Evolutionary conservation across 2,888 invertebrate species (phyloP).

Genomic region (Papilio demoleus): DNA sequence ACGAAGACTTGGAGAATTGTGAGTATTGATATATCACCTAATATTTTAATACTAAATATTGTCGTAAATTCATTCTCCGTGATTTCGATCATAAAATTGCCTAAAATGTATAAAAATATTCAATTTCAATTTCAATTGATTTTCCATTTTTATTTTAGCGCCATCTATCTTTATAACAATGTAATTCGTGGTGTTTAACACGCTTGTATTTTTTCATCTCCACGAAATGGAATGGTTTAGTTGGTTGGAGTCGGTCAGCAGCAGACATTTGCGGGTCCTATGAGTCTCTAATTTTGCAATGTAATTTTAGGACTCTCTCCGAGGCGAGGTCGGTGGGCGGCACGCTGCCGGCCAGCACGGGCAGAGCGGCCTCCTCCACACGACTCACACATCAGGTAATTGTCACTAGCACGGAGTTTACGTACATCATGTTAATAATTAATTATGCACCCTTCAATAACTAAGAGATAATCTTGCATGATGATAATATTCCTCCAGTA

Average conservation of each 20-base stretch:
- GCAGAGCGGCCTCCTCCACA: slow-evolving; percentile 76
- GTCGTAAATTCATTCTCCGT: not conserved
- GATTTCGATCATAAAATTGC: too few relatives aligned
- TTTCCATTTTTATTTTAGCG: not conserved
- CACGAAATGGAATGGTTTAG: too few relatives aligned
- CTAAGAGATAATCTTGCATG: too few relatives aligned
- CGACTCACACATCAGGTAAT: slow-evolving; percentile 75
- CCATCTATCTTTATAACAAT: not conserved
- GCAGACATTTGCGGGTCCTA: too few relatives aligned
- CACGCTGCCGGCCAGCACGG: slow-evolving; percentile 76
- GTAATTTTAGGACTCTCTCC: slow-evolving; percentile 72
- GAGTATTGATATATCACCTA: slow-evolving; percentile 37
- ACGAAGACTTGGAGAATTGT: slow-evolving; percentile 73
- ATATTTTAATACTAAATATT: not conserved
- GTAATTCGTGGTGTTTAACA: too few relatives aligned
- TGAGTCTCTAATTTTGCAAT: too few relatives aligned
- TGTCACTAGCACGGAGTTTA: not conserved
- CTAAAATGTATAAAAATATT: too few relatives aligned
- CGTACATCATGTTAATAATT: not conserved
- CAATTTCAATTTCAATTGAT: too few relatives aligned
- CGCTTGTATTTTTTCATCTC: too few relatives aligned
- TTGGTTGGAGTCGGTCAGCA: too few relatives aligned
- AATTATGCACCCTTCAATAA: not conserved
- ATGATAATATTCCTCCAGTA: too few relatives aligned
- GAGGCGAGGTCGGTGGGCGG: slow-evolving; percentile 80